Evolutionary conservation across 2,888 invertebrate genomes (phyloP).

Genomic region (Girardia tigrina): DNA sequence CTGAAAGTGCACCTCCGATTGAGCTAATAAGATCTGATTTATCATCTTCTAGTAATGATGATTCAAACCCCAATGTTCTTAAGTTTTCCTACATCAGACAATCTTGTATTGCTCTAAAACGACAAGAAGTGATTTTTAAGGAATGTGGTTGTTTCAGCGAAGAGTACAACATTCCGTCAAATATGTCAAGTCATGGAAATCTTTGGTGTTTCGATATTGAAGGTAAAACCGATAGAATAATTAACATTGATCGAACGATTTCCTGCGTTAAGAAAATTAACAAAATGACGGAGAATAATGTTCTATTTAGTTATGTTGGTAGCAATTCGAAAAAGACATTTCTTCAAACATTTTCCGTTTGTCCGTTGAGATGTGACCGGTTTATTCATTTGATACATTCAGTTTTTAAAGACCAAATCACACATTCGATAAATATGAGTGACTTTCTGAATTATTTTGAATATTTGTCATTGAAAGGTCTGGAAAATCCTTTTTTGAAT

Average conservation of each 20-base stretch:
- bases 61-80: not conserved
- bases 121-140: not conserved
- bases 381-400: not conserved
- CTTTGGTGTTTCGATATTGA: not conserved
- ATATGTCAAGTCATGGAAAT: not conserved
- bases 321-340: not conserved
- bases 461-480: not conserved
- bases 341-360: not conserved
- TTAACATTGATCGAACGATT: not conserved
- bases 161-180: not conserved
- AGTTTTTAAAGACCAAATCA: not conserved
- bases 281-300: not conserved
- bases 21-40: not conserved
- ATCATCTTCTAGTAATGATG: not conserved
- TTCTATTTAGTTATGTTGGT: not conserved
- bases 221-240: not conserved
- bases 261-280: not conserved
- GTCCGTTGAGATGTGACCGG: not conserved
- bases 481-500: not conserved
- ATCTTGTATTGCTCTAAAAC: not conserved
- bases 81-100: not conserved
- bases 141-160: not conserved
- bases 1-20: not conserved
- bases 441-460: not conserved
- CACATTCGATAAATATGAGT: not conserved